Percentiles rank a stretch among this genome's conserved stretches.
Conservation (phyloP, 2,797 vertebrate genomes). For the Chloroceryle amazona region DNA sequence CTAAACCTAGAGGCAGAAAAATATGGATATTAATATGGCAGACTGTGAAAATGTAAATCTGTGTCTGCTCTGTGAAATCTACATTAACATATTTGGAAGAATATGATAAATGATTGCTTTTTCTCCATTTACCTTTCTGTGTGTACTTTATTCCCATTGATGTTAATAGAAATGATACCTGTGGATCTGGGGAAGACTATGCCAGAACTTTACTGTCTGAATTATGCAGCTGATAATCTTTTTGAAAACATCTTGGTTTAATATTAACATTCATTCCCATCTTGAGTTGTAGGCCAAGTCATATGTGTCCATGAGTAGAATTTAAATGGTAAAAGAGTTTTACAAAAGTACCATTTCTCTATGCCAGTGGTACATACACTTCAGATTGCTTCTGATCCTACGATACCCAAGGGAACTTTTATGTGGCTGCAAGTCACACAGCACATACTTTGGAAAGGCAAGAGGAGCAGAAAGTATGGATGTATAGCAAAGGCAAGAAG, state of each 20-base stretch:
- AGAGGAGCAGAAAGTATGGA: neutral
- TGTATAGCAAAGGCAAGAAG: neutral
- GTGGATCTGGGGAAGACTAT: neutral
- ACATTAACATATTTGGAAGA: neutral
- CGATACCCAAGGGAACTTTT: fast-evolving
- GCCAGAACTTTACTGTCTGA: neutral
- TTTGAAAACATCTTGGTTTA: neutral
- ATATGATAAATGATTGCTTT: neutral
- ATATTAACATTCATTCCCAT: neutral
- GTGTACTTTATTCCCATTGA: neutral
- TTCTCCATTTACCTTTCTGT: neutral
- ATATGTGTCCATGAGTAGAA: neutral
- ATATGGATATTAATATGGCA: neutral
- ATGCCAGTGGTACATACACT: neutral
- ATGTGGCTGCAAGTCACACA: neutral
- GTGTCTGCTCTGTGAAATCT: neutral
- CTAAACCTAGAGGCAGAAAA: slow-evolving; percentile 38
- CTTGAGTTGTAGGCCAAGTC: neutral
- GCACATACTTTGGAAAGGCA: neutral
- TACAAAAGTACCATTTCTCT: neutral
- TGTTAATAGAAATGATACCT: neutral
- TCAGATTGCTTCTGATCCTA: neutral
- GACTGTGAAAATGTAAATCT: slow-evolving; percentile 24
- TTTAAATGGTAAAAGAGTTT: neutral
- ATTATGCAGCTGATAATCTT: neutral